Evolutionary conservation across 64 coral and sea anemone genomes (phyloP).

Genomic region (Dendrophyllia cribrosa): DNA sequence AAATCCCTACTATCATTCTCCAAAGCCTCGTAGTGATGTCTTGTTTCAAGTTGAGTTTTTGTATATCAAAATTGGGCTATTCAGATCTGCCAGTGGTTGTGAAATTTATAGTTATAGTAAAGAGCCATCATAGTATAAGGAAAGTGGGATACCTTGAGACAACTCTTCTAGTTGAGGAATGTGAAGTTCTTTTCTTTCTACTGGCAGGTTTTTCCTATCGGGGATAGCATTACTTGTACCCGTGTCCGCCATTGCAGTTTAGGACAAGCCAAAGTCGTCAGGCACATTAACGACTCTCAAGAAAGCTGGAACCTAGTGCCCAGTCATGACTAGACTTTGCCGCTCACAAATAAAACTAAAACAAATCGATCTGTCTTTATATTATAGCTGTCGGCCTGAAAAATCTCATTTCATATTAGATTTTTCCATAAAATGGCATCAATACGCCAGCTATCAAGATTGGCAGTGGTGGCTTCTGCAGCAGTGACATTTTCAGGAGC

Average conservation of each 20-base stretch:
- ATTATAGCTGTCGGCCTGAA: not conserved
- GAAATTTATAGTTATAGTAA: no score
- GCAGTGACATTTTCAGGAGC: slow-evolving; percentile 78
- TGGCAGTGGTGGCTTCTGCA: slow-evolving; percentile 35
- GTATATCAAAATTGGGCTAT: no score
- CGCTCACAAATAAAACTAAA: not conserved
- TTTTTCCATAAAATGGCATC: slow-evolving; percentile 13
- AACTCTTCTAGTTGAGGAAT: slow-evolving; percentile 77
- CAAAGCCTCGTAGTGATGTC: no score
- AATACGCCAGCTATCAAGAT: slow-evolving; percentile 11
- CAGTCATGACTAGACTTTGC: not conserved
- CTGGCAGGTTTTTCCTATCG: slow-evolving; percentile 48
- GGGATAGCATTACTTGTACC: not conserved
- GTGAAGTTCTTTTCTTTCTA: slow-evolving; percentile 79
- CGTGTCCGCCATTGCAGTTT: not conserved
- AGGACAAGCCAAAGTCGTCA: slow-evolving; percentile 7
- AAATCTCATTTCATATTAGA: not conserved
- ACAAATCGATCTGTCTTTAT: no score
- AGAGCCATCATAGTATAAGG: no score
- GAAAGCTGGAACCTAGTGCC: not conserved
- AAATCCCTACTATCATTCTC: no score
- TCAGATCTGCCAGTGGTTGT: no score
- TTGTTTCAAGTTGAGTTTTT: no score
- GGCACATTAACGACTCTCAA: not conserved
- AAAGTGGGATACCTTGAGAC: slow-evolving; percentile 62